Evolutionary conservation across 2,888 invertebrate species (phyloP).

Genomic region (Rhynchonema sp.): DNA sequence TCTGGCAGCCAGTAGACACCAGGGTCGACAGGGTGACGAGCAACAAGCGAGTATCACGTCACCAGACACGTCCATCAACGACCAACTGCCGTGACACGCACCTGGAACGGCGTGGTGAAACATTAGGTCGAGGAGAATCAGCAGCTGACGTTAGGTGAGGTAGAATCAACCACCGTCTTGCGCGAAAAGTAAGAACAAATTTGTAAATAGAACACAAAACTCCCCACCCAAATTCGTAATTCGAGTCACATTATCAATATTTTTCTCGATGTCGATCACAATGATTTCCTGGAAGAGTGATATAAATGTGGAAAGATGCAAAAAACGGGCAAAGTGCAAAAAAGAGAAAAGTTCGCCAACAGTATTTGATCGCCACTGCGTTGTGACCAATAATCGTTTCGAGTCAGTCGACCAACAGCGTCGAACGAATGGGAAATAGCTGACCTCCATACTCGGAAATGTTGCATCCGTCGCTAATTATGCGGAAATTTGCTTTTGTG

Average conservation of each 20-base stretch:
- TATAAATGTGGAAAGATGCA: neutral
- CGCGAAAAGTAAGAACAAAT: too few relatives aligned
- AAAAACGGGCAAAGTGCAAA: neutral
- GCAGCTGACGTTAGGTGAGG: too few relatives aligned
- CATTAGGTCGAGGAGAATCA: too few relatives aligned
- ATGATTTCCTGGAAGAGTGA: conserved; percentile 2
- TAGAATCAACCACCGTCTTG: too few relatives aligned
- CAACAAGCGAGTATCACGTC: conserved; percentile 15
- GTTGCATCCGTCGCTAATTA: neutral
- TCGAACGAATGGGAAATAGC: conserved; percentile 1
- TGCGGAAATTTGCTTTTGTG: neutral
- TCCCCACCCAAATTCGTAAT: conserved; percentile 2
- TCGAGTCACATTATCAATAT: neutral
- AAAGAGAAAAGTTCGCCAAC: neutral
- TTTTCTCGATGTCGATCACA: neutral
- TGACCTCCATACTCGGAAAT: conserved; percentile 1
- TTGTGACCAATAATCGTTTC: conserved; percentile 13
- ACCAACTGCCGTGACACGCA: conserved; percentile 10
- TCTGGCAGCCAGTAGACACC: conserved; percentile 12
- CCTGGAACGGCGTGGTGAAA: neutral
- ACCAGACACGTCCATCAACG: conserved; percentile 15
- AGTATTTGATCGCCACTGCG: conserved; percentile 16
- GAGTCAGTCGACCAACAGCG: conserved; percentile 16
- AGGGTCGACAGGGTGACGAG: conserved; percentile 18
- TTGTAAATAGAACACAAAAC: too few relatives aligned